Conservation (phyloP, 2,113 vertebrate species). For the Phalacrocorax brasilianus region DNA sequence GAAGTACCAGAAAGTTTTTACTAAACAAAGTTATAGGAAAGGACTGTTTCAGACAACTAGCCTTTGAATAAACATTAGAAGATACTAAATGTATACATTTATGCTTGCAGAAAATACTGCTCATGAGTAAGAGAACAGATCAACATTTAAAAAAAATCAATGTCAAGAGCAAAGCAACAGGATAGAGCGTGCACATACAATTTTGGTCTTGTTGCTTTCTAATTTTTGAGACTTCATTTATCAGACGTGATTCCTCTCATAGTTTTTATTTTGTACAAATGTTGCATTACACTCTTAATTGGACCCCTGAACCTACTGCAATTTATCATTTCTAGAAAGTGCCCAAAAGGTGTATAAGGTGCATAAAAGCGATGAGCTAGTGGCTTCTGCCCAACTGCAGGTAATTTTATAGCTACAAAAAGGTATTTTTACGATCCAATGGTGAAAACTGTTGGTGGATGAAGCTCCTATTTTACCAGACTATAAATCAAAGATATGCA, state of each 20-base stretch:
- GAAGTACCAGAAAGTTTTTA: background rate
- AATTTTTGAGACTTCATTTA: background rate
- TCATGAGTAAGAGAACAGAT: background rate
- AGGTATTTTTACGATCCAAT: background rate
- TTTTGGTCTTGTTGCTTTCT: background rate
- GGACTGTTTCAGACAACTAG: background rate
- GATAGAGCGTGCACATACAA: background rate
- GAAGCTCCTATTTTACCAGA: background rate
- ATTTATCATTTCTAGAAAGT: background rate
- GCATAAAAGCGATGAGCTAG: background rate
- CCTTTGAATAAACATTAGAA: background rate
- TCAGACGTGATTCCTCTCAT: background rate
- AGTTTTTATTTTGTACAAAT: background rate
- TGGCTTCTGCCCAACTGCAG: background rate
- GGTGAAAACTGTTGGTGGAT: background rate
- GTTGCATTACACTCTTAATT: background rate
- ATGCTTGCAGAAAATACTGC: background rate
- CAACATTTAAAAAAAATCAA: background rate
- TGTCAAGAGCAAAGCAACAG: background rate
- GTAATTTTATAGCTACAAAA: conserved; percentile 33
- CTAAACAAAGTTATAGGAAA: background rate
- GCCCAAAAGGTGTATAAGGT: background rate
- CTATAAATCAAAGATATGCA: conserved; percentile 30
- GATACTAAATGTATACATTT: background rate
- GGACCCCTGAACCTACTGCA: background rate